These are phyloP conservation scores for Ooceraea biroi DNA, from an alignment of 1,140 invertebrate genomes.

Conservation along the genomic window DNA sequence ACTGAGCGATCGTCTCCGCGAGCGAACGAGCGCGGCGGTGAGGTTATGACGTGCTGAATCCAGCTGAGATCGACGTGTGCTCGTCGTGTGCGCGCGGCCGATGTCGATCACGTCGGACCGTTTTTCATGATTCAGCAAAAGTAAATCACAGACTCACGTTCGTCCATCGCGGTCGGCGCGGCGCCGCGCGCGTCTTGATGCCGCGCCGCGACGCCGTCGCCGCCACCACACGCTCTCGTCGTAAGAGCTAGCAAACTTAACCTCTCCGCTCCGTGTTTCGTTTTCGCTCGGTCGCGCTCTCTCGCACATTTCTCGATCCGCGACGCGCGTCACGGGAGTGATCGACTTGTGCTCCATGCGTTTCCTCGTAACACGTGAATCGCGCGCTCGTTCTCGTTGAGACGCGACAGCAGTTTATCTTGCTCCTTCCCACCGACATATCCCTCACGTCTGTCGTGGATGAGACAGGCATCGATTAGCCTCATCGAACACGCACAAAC, in stretches of 20 bases:
- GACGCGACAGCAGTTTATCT: neutral
- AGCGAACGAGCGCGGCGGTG: conserved; percentile 39
- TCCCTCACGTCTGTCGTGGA: conserved; percentile 1
- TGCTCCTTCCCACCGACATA: neutral
- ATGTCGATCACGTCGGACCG: conserved; percentile 72
- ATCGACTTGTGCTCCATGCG: neutral
- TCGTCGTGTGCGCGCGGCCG: conserved; percentile 54
- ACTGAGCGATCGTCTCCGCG: neutral
- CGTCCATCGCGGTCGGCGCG: conserved; percentile 3
- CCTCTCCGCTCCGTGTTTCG: conserved; percentile 2
- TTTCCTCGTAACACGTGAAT: neutral
- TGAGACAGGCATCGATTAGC: conserved; percentile 22
- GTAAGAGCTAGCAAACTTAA: conserved; percentile 16
- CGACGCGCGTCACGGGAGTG: neutral
- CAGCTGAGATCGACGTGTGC: conserved; percentile 61
- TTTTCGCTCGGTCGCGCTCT: neutral
- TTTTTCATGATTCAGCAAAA: conserved; percentile 56
- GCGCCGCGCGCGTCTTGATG: conserved; percentile 60
- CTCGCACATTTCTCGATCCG: too few species aligned
- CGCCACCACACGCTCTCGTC: conserved; percentile 47
- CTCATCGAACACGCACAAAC: conserved; percentile 11
- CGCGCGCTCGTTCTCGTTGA: too few species aligned
- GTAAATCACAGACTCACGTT: conserved; percentile 66
- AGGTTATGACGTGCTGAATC: conserved; percentile 80
- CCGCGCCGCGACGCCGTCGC: conserved; percentile 62